phyloP scores from a whole-genome alignment of 2,113 vertebrate species.

The Hippocampus abdominalis region DNA sequence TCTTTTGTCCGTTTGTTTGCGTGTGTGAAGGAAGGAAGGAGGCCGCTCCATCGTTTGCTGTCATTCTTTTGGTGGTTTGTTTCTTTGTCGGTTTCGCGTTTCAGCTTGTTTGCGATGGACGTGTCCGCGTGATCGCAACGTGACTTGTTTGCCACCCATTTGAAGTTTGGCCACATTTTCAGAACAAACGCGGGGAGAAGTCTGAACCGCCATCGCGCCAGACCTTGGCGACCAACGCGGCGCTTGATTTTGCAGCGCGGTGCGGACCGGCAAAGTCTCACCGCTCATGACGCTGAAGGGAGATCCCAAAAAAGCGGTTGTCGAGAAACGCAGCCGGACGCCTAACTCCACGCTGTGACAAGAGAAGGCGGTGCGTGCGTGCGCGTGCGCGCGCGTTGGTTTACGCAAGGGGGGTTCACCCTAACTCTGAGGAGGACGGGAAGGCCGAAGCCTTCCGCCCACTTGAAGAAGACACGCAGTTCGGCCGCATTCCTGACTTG shows the following conservation, averaged over 20 bases:
- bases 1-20: too few relatives aligned
- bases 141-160: too few relatives aligned
- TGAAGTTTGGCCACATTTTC: neutral
- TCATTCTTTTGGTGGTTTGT: too few relatives aligned
- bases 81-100: neutral
- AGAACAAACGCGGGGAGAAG: neutral
- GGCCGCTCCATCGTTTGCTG: too few relatives aligned
- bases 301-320: neutral
- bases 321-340: conserved; percentile 20
- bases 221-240: too few relatives aligned
- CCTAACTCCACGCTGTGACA: conserved; percentile 2
- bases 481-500: conserved; percentile 28
- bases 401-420: conserved; percentile 6
- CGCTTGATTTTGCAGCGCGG: too few relatives aligned
- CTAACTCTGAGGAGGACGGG: conserved; percentile 17
- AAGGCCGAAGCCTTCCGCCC: conserved; percentile 16
- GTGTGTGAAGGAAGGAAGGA: too few relatives aligned
- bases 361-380: neutral
- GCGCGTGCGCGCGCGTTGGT: neutral
- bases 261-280: too few relatives aligned
- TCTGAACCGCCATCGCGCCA: too few relatives aligned
- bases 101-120: neutral
- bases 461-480: conserved; percentile 33
- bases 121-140: too few relatives aligned
- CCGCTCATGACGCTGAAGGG: neutral